Evolutionary conservation across 2,113 vertebrate species (phyloP).

Genomic region (Ploceus nigricollis): DNA sequence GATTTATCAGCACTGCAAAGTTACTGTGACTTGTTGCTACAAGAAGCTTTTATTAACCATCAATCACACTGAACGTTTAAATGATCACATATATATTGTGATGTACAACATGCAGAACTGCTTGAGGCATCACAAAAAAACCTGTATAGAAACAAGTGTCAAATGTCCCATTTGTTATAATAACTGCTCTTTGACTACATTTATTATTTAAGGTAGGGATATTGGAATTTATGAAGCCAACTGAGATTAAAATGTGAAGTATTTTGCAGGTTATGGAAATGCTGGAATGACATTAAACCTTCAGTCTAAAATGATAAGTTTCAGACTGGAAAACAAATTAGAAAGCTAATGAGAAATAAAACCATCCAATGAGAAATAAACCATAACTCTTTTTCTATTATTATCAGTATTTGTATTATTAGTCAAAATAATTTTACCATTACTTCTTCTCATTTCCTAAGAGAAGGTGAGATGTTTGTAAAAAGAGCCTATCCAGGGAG

Average conservation of each 20-base stretch:
- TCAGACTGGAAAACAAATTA: background rate
- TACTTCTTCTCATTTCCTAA: background rate
- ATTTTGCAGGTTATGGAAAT: background rate
- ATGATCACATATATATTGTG: background rate
- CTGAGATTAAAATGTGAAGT: background rate
- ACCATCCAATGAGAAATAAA: background rate
- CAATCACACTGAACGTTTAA: background rate
- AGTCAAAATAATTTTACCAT: background rate
- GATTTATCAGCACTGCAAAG: background rate
- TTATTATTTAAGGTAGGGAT: background rate
- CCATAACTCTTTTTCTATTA: background rate
- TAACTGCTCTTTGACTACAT: background rate
- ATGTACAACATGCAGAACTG: background rate
- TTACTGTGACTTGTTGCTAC: background rate
- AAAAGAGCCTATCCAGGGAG: background rate
- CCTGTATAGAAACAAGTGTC: background rate
- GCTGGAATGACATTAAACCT: background rate
- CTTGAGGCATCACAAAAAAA: background rate
- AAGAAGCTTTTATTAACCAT: slow-evolving; percentile 9
- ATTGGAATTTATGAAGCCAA: background rate
- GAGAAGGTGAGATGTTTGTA: background rate
- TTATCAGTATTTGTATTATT: background rate
- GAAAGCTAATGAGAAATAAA: too few species aligned
- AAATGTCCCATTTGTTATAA: background rate
- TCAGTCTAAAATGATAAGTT: background rate